A percentile compares a stretch with the other conserved stretches of the same genome.
phyloP scores from a whole-genome alignment of 2,797 vertebrate species.

The Chaetophractus vellerosus region DNA sequence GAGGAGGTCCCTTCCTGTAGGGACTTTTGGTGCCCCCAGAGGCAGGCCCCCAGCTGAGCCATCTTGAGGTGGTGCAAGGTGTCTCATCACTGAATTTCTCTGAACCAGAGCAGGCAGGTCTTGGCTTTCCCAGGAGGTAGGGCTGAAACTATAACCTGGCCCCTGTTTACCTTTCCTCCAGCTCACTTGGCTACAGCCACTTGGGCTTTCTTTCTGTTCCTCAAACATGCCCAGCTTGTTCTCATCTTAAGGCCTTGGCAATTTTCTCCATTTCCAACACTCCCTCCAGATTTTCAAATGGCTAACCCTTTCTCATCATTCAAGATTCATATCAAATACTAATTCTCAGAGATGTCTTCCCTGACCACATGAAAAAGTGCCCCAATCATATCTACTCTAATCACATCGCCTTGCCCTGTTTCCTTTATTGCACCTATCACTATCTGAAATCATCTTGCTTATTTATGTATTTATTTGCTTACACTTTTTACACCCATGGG shows the following conservation, averaged over 20 bases:
- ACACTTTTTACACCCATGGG: neutral
- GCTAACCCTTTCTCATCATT: slow-evolving; percentile 48
- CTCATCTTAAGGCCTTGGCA: neutral
- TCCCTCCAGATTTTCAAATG: slow-evolving; percentile 34
- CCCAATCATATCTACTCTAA: neutral
- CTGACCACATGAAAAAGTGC: neutral
- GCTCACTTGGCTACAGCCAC: neutral
- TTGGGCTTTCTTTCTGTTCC: neutral
- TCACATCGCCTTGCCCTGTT: neutral
- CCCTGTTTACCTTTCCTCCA: neutral
- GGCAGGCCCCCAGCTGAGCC: neutral
- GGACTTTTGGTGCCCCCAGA: neutral
- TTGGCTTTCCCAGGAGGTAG: neutral
- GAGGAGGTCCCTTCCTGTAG: neutral
- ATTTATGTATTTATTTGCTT: neutral
- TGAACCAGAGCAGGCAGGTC: neutral
- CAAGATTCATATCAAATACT: slow-evolving; percentile 23
- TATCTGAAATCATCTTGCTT: neutral
- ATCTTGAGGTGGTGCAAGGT: neutral
- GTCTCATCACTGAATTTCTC: neutral
- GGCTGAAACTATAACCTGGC: neutral
- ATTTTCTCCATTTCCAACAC: slow-evolving; percentile 30
- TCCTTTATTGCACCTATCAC: neutral
- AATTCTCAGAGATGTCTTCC: slow-evolving; percentile 5
- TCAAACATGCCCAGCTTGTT: slow-evolving; percentile 22